Percentiles rank a stretch among this genome's conserved stretches.
phyloP scores from a whole-genome alignment of 2,797 vertebrate genomes.

The Triplophysa yarkandensis region DNA sequence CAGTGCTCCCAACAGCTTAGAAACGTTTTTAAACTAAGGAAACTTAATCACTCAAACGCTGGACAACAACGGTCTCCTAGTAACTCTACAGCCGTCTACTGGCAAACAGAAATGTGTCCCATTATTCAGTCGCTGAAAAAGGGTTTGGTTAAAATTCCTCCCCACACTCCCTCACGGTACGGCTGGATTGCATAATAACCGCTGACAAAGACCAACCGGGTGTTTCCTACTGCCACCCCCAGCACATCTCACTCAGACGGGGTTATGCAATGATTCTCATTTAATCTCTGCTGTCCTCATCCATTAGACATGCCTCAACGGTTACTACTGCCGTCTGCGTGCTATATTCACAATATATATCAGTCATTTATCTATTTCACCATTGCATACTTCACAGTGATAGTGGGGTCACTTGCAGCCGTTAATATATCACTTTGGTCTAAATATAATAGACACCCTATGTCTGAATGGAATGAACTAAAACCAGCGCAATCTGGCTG shows the following conservation, averaged over 20 bases:
- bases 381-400: neutral
- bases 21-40: neutral
- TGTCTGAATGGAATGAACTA: slow-evolving; percentile 1
- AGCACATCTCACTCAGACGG: neutral
- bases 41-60: neutral
- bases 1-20: neutral
- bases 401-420: neutral
- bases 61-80: neutral
- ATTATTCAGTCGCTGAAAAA: neutral
- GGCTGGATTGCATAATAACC: slow-evolving; percentile 45
- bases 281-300: slow-evolving; percentile 59
- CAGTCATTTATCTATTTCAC: neutral
- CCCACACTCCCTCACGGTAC: neutral
- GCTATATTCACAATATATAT: neutral
- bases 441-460: neutral
- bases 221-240: neutral
- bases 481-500: slow-evolving; percentile 38
- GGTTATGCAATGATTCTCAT: slow-evolving; percentile 62
- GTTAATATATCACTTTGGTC: slow-evolving; percentile 1
- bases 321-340: neutral
- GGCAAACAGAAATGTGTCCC: slow-evolving; percentile 7
- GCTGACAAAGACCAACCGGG: slow-evolving; percentile 44
- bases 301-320: slow-evolving; percentile 51
- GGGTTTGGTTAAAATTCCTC: slow-evolving; percentile 36
- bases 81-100: neutral